Percentiles rank a stretch among this genome's conserved stretches.
phyloP scores from a whole-genome alignment of 2,888 invertebrate genomes.

The Cancer borealis region DNA sequence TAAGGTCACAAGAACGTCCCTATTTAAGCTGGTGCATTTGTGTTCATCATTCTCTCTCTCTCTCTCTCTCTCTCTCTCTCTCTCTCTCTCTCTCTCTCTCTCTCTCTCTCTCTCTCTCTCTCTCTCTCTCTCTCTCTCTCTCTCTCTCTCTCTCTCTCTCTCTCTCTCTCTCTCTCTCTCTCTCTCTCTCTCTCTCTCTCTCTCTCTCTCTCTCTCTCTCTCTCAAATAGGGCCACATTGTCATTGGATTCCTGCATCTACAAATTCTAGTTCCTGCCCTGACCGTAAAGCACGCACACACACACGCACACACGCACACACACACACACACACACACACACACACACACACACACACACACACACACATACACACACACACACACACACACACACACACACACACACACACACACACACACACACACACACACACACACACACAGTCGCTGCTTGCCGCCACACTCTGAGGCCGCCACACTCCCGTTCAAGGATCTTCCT shows the following conservation, averaged over 20 bases:
- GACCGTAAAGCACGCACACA: background rate
- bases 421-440: background rate
- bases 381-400: constrained; percentile 20
- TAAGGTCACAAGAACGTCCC: background rate
- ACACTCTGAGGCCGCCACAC: constrained; percentile 5
- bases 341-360: constrained; percentile 7
- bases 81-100: no score
- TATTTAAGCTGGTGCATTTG: background rate
- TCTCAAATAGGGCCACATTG: background rate
- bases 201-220: constrained; percentile 13
- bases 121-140: background rate
- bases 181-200: background rate
- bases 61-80: background rate
- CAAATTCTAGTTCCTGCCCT: background rate
- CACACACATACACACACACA: constrained; percentile 42
- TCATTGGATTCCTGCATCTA: background rate
- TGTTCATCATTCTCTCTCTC: background rate
- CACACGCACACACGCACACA: background rate
- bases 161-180: no score
- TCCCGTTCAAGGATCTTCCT: background rate
- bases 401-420: constrained; percentile 16
- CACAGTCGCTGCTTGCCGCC: background rate
- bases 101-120: background rate
- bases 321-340: background rate
- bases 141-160: background rate